Percentiles rank a stretch among this genome's conserved stretches.
Evolutionary conservation across 2,888 invertebrate species (phyloP).

Genomic region (Chalcis sispes): DNA sequence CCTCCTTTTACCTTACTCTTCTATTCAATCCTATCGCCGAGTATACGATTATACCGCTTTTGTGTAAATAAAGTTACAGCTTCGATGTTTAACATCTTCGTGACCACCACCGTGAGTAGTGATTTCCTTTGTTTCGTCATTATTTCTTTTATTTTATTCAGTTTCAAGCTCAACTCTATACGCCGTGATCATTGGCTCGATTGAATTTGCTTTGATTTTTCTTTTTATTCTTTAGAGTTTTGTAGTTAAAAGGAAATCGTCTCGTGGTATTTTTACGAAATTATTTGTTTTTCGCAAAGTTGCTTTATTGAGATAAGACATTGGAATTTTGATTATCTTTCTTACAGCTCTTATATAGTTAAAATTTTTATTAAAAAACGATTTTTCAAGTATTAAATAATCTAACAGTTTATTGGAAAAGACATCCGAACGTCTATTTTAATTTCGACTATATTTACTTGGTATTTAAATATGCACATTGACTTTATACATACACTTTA

Average conservation of each 20-base stretch:
- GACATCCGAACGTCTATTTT: no score
- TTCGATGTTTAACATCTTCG: constrained; percentile 1
- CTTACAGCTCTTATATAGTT: no score
- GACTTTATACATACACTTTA: no score
- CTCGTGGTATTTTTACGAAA: not conserved
- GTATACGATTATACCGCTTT: constrained; percentile 20
- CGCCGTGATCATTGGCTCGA: not conserved
- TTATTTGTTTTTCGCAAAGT: no score
- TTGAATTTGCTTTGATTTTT: constrained; percentile 24
- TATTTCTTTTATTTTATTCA: not conserved
- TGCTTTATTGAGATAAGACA: not conserved
- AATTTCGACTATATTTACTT: no score
- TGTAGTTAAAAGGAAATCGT: not conserved
- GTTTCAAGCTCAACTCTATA: not conserved
- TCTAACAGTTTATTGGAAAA: no score
- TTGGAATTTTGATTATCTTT: not conserved
- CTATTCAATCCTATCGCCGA: not conserved
- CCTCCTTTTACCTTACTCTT: no score
- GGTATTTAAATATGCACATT: no score
- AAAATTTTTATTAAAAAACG: no score
- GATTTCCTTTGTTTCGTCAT: not conserved
- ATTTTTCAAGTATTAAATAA: no score
- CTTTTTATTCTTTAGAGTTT: no score
- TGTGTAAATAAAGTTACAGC: constrained; percentile 26
- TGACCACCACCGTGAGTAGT: not conserved